These are phyloP conservation scores for Semicossyphus pulcher DNA, from an alignment of 2,113 vertebrate species.

Conservation along the genomic window DNA sequence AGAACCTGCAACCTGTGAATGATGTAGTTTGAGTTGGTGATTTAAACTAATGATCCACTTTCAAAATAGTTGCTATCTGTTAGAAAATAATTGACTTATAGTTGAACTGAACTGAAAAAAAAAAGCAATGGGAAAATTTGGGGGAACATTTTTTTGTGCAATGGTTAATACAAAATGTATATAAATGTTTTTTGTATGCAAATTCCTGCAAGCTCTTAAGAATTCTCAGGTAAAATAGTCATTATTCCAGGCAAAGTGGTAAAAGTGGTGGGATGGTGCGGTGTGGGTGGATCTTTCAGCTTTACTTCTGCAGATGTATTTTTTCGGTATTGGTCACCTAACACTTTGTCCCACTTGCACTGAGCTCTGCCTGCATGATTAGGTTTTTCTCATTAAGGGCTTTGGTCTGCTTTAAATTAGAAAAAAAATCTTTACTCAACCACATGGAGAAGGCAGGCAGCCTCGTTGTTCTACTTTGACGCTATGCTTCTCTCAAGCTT, in stretches of 20 bases:
- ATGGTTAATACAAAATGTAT: too few relatives aligned
- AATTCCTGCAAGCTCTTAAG: too few relatives aligned
- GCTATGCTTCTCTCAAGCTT: neutral
- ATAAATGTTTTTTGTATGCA: too few relatives aligned
- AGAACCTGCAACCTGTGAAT: too few relatives aligned
- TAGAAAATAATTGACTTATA: too few relatives aligned
- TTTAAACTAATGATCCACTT: too few relatives aligned
- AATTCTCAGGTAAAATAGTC: neutral
- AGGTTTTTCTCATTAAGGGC: neutral
- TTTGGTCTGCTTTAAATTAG: neutral
- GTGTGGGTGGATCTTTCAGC: neutral
- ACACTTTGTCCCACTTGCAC: neutral
- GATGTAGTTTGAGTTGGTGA: too few relatives aligned
- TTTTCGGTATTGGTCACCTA: neutral
- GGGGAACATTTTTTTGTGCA: too few relatives aligned
- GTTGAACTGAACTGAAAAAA: too few relatives aligned
- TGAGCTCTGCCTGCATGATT: neutral
- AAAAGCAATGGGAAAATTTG: too few relatives aligned
- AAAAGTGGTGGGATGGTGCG: neutral
- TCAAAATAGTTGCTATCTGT: too few relatives aligned
- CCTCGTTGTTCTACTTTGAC: neutral
- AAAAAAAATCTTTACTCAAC: neutral
- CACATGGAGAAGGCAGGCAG: neutral
- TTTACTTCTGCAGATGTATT: neutral
- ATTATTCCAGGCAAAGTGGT: neutral